Evolutionary conservation across 2,113 vertebrate species (phyloP).

Genomic region (Tragelaphus buxtoni): DNA sequence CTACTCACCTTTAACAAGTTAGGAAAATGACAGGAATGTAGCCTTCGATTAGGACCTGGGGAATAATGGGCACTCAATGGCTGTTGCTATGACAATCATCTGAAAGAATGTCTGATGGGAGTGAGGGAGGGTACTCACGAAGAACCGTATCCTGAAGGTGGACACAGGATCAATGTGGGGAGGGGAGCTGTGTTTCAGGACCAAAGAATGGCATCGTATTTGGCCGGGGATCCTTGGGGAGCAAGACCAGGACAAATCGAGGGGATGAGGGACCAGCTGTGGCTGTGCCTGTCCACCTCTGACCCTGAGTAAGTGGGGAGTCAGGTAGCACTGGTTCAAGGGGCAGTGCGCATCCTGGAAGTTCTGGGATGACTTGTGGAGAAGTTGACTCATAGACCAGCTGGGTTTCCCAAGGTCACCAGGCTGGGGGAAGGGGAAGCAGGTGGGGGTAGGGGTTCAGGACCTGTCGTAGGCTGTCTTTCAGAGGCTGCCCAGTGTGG

Average conservation of each 20-base stretch:
- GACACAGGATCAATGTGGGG: background rate
- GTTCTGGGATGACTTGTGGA: fast-evolving
- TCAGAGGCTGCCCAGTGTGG: too few relatives aligned
- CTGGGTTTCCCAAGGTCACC: background rate
- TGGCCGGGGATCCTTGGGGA: background rate
- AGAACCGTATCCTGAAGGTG: background rate
- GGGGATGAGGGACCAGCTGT: fast-evolving
- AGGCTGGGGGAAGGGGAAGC: background rate
- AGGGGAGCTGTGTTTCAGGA: background rate
- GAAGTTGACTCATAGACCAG: background rate
- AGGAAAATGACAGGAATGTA: fast-evolving
- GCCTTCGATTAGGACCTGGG: background rate
- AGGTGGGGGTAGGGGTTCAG: background rate
- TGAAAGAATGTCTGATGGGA: background rate
- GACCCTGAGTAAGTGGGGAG: fast-evolving
- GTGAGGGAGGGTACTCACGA: background rate
- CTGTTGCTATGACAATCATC: background rate
- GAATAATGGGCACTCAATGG: fast-evolving
- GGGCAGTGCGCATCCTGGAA: background rate
- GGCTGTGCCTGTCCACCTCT: background rate
- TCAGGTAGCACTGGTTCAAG: background rate
- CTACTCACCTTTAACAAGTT: fast-evolving
- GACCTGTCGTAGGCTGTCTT: background rate
- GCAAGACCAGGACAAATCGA: background rate
- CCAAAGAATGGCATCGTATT: too few relatives aligned